Evolutionary conservation across 2,888 invertebrate species (phyloP).

Genomic region (Heliconius ismenius): DNA sequence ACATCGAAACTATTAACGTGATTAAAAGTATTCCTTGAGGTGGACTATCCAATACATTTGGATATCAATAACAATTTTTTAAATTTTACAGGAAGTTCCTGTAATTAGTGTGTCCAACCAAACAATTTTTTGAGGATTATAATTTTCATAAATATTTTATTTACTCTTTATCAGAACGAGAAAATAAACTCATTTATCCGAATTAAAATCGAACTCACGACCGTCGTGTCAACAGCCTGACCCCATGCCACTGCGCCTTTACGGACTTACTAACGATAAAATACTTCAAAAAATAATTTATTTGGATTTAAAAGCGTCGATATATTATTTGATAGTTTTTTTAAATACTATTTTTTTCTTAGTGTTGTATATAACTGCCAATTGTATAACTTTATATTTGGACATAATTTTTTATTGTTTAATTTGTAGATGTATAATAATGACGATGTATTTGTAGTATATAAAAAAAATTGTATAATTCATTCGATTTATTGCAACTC

Average conservation of each 20-base stretch:
- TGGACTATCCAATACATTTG: too few relatives aligned
- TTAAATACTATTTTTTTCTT: background rate
- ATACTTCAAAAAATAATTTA: background rate
- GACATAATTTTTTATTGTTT: background rate
- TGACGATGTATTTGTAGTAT: background rate
- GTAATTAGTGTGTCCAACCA: too few relatives aligned
- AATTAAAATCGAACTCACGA: too few relatives aligned
- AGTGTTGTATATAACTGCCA: conserved; percentile 14
- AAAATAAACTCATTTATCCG: too few relatives aligned
- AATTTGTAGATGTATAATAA: conserved; percentile 2
- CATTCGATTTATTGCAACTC: conserved; percentile 5
- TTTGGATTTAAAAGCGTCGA: background rate
- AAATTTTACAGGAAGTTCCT: too few relatives aligned
- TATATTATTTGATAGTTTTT: background rate
- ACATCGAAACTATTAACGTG: too few relatives aligned
- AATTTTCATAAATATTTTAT: too few relatives aligned
- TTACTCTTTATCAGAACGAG: too few relatives aligned
- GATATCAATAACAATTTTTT: too few relatives aligned
- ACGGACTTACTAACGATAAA: background rate
- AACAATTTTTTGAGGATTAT: too few relatives aligned
- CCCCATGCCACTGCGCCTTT: background rate
- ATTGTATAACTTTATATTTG: conserved; percentile 19
- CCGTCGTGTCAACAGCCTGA: background rate
- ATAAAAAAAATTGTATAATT: conserved; percentile 2
- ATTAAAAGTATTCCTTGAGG: too few relatives aligned